phyloP scores from a whole-genome alignment of 2,888 invertebrate species.

The Diadromus collaris region DNA sequence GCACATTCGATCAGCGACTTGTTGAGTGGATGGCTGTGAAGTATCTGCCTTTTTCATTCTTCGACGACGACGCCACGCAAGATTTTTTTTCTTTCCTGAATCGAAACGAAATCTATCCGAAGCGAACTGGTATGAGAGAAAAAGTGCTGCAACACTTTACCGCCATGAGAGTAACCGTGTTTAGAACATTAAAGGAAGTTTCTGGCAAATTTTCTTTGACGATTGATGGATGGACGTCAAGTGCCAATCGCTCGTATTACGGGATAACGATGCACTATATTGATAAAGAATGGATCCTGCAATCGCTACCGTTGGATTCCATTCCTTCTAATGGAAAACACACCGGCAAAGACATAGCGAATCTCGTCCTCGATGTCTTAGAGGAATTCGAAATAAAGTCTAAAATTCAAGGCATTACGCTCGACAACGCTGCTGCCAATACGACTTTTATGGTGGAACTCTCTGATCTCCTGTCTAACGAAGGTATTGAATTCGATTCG shows the following conservation, averaged over 20 bases:
- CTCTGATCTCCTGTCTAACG: conserved; percentile 17
- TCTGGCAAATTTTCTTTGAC: conserved; percentile 58
- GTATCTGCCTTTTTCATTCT: conserved; percentile 37
- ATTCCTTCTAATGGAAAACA: conserved; percentile 55
- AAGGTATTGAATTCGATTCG: conserved; percentile 34
- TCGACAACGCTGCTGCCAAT: conserved; percentile 26
- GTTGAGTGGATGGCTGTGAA: conserved; percentile 36
- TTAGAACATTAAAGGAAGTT: conserved; percentile 39
- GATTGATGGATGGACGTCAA: conserved; percentile 59
- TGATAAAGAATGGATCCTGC: conserved; percentile 57
- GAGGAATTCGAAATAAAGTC: conserved; percentile 37
- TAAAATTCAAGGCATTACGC: conserved; percentile 29
- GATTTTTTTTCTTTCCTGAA: conserved; percentile 34
- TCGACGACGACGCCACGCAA: conserved; percentile 38
- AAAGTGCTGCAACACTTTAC: conserved; percentile 35
- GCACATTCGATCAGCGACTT: conserved; percentile 15
- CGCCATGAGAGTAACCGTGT: conserved; percentile 33
- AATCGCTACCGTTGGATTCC: conserved; percentile 63
- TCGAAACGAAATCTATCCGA: conserved; percentile 28
- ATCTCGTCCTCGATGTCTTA: conserved; percentile 40
- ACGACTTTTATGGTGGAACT: conserved; percentile 46
- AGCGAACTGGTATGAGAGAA: conserved; percentile 35
- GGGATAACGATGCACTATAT: conserved; percentile 60
- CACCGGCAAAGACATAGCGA: conserved; percentile 55
- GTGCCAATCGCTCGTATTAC: conserved; percentile 44